Evolutionary conservation across 2,113 vertebrate species (phyloP), one percentile per base, ranked within the genome.

Genomic region (Climacteris rufus): DNA sequence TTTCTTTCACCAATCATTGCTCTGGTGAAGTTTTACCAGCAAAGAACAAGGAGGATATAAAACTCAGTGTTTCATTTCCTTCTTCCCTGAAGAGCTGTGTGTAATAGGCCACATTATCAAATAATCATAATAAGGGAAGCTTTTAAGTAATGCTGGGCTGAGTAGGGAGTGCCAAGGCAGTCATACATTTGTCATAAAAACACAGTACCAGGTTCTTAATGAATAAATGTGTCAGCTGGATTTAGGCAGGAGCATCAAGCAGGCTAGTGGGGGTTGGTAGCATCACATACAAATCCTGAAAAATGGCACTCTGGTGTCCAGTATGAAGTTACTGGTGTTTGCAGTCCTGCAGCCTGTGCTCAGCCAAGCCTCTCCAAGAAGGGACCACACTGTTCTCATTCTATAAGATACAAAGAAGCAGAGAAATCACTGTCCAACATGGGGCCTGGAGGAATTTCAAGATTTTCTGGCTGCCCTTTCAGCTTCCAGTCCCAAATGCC

Each of bases 121-220:
- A 77, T 71, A 91, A 87, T 74, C 71, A 42, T 83, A 83, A 72
- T 59, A 94, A 27, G 22, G 59, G 35, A 87, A 93, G 64, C 42
- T 85, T 83, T 89, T 70, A 89, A 82, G 80, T 79, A 91, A 87
- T 54, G 33, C 53, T 76, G 75, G 87, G 82, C 66, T 88, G 90
- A 91, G 54, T 9, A 77, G 70, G 2, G 27, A 90, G 54, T 87
- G 87, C 78, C 90, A 90, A 77, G 31, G 60, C 68, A 83, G 39
- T 83, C 87, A 83, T 47, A 65, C 11, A 47, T 89, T 61, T 87
- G 66, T 88, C 70, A 88, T 52, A 44, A 79, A 87, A 93, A 57
- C 6, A 3, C 59, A 80, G 63, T 57, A 25, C 59, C 10, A 9
- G 45, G 24, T 85, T 93, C 78, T 76, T 90, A 71, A 88, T 80